Evolutionary conservation across 2,888 invertebrate genomes (phyloP).

Genomic region (Drosophila leonis): DNA sequence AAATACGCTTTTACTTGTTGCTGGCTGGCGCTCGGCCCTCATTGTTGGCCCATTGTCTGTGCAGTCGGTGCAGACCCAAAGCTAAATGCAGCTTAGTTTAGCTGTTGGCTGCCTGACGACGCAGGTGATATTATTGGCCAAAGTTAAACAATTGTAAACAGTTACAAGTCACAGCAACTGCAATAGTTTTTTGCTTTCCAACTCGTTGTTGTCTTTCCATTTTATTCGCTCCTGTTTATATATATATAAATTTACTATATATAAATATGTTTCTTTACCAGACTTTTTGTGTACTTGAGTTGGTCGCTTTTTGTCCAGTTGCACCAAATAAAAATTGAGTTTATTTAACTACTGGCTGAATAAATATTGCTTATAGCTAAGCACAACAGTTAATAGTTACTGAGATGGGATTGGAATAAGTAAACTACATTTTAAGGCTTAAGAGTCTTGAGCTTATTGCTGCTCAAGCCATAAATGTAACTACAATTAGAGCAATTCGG

Average conservation of each 20-base stretch:
- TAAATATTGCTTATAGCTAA: conserved; percentile 6
- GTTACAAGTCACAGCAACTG: conserved; percentile 69
- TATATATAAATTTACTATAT: conserved; percentile 1
- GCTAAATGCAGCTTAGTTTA: conserved; percentile 67
- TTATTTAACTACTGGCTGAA: conserved; percentile 5
- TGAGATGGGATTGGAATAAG: not conserved
- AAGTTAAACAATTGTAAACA: conserved; percentile 75
- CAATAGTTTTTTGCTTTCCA: conserved; percentile 69
- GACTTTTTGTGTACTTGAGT: not conserved
- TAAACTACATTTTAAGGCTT: conserved; percentile 21
- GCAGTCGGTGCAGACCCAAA: conserved; percentile 14
- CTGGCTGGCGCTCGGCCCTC: conserved; percentile 28
- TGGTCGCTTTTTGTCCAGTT: not conserved
- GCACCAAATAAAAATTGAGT: not conserved
- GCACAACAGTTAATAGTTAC: not conserved
- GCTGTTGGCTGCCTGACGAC: conserved; percentile 50
- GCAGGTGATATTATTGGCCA: conserved; percentile 75
- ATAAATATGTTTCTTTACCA: not conserved
- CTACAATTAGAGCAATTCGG: conserved; percentile 15
- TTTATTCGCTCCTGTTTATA: conserved; percentile 10
- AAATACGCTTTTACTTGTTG: conserved; percentile 77
- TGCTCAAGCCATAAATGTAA: conserved; percentile 30
- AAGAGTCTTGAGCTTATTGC: conserved; percentile 22
- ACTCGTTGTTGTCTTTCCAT: conserved; percentile 16
- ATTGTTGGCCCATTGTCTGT: conserved; percentile 45